These are phyloP conservation scores for Rallus limicola DNA, from an alignment of 2,113 vertebrate species.

Conservation along the genomic window DNA sequence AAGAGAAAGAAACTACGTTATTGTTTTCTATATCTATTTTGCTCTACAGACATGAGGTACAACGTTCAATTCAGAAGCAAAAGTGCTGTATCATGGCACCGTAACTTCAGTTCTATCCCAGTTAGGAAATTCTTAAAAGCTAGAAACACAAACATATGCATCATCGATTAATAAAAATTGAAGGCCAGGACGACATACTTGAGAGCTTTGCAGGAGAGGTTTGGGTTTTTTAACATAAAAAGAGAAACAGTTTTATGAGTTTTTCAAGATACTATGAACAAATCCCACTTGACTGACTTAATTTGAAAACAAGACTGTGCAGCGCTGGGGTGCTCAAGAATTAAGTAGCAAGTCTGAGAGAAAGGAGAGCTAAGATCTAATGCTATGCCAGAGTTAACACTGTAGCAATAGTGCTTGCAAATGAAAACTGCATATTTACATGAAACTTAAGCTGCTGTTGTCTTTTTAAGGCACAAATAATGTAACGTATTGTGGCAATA, in stretches of 20 bases:
- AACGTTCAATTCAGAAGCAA: conserved; percentile 27
- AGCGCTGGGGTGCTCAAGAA: conserved; percentile 30
- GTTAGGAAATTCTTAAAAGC: conserved; percentile 18
- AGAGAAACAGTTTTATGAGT: conserved; percentile 6
- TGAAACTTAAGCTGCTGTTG: background rate
- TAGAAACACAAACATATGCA: background rate
- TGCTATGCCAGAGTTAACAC: background rate
- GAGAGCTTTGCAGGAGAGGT: conserved; percentile 34
- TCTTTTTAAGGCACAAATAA: background rate
- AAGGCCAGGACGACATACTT: background rate
- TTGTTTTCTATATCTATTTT: conserved; percentile 33
- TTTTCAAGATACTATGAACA: conserved; percentile 14
- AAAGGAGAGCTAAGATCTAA: background rate
- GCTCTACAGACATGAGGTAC: conserved; percentile 50
- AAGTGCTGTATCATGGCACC: conserved; percentile 20
- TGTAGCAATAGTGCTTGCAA: background rate
- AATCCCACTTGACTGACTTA: conserved; percentile 68
- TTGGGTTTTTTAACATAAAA: background rate
- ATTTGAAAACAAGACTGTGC: conserved; percentile 38
- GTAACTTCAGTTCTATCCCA: conserved; percentile 5
- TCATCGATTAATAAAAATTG: background rate
- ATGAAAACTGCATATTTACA: background rate
- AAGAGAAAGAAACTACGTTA: conserved; percentile 29
- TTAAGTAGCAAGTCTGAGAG: conserved; percentile 10
- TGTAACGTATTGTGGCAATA: background rate